Evolutionary conservation across 2,797 vertebrate species (phyloP).

Genomic region (Euphonia xanthogaster): DNA sequence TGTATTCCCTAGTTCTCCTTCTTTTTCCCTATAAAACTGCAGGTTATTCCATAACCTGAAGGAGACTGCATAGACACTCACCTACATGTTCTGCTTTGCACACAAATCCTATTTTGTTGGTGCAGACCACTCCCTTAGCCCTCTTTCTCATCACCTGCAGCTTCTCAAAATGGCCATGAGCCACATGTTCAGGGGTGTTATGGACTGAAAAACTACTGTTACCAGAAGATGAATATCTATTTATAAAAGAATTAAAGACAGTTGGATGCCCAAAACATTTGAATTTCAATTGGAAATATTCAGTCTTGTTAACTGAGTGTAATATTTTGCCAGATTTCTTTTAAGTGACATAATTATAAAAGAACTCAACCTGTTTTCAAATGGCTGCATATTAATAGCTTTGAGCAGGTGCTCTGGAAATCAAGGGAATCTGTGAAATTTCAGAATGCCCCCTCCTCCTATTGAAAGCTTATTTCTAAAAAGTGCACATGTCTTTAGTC

Average conservation of each 20-base stretch:
- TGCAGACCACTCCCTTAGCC: not conserved
- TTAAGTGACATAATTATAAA: constrained; percentile 22
- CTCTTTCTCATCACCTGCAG: not conserved
- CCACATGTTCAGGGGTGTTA: not conserved
- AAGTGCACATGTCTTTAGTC: constrained; percentile 16
- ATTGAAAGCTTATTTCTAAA: not conserved
- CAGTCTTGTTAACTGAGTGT: not conserved
- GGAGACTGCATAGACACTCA: not conserved
- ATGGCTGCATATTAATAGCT: constrained; percentile 22
- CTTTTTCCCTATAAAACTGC: not conserved
- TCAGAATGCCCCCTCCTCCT: not conserved
- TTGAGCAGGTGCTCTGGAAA: constrained; percentile 34
- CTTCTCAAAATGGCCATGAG: not conserved
- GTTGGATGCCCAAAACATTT: not conserved
- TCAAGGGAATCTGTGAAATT: not conserved
- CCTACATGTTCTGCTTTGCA: not conserved
- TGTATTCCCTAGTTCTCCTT: not conserved
- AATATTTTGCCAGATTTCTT: constrained; percentile 33
- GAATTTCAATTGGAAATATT: constrained; percentile 27
- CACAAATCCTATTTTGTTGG: not conserved
- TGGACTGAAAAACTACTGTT: not conserved
- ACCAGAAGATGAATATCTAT: not conserved
- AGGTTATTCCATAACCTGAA: not conserved
- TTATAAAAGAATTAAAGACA: constrained; percentile 2
- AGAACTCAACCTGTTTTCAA: constrained; percentile 34